Evolutionary conservation across 2,888 invertebrate species (phyloP), one percentile per base, ranked within the genome.

Genomic region (Timema podura): DNA sequence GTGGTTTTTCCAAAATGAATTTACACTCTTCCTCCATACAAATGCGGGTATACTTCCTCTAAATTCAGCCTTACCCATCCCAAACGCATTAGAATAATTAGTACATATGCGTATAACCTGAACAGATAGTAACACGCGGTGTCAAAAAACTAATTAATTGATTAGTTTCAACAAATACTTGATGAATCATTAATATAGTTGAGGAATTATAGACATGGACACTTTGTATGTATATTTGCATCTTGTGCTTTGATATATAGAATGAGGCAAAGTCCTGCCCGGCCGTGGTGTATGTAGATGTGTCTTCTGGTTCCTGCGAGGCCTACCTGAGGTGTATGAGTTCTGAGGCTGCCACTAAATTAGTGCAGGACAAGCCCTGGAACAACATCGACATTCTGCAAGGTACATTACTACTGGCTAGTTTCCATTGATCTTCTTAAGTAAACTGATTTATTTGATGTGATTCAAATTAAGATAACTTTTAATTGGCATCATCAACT

Each of bases 261-360:
- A 83, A 83, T 73, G 86, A 89, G 76, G 82, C 88, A 73, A 86
- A 85, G 74, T 83, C 85, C 70, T 86, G 88, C 73, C 80, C 85
- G 16, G 87, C 87, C 48, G 87, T 92, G 0, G 86, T 91, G 74
- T 96, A 93, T 77, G 89, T 96, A 0, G 96, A 96, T 77, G 85
- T 91, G 0, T 88, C 88, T 74, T 89, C 91, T 74, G 91, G 90
- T 5, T 87, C 87, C 68, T 83, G 83, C 8, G 85, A 88, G 75
- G 89, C 89, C 0, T 87, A 87, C 77, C 82, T 94, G 6, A 84
- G 93, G 67, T 90, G 93, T 77, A 80, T 83, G 64, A 81, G 81
- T 74, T 76, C 79, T 44, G 83, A 85, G 71, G 81, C 81, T 70
- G 87, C 89, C 0, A 79, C 80, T 71, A 78, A 79, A 61, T 78